Evolutionary conservation across 2,797 vertebrate species (phyloP), one percentile per base, ranked within the genome.

Genomic region (Cheirogaleus major): DNA sequence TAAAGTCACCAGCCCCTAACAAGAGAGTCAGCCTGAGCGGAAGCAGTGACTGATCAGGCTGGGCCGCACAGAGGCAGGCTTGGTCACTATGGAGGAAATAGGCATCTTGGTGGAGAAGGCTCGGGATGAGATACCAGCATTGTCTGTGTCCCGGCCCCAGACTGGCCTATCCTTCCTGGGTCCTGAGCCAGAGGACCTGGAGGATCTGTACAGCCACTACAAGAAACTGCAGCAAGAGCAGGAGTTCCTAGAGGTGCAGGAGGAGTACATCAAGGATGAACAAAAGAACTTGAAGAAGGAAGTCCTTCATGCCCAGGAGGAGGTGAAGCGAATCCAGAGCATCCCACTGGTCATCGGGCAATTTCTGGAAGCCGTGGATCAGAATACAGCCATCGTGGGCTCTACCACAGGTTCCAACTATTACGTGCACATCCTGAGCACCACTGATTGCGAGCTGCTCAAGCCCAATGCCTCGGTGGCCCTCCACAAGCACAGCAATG

Each of bases 341-440:
- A 99, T 99, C 97, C 99, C 99, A 0, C 97, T 99, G 17, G 99
- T 99, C 94, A 99, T 99, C 10, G 99, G 99, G 6, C 99, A 99
- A 98, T 99, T 99, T 97, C 98, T 99, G 96, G 99, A 99, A 98
- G 99, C 99, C 18, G 99, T 99, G 15, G 99, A 99, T 97, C 99
- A 99, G 98, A 99, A 99, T 98, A 99, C 99, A 0, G 99, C 99
- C 83, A 99, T 99, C 0, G 99, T 99, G 57, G 99, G 99, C 86
- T 99, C 99, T 83, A 99, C 99, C 91, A 99, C 99, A 96, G 99
- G 99, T 99, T 99, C 99, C 72, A 99, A 99, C 98, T 99, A 99
- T 97, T 99, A 99, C 0, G 99, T 99, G 93, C 99, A 99, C 63
- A 99, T 99, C 98, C 97, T 99, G 97, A 99, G 99, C 99, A 99